These are phyloP conservation scores for Sylvicola fuscatus DNA, from an alignment of 2,888 invertebrate genomes.

Conservation along the genomic window DNA sequence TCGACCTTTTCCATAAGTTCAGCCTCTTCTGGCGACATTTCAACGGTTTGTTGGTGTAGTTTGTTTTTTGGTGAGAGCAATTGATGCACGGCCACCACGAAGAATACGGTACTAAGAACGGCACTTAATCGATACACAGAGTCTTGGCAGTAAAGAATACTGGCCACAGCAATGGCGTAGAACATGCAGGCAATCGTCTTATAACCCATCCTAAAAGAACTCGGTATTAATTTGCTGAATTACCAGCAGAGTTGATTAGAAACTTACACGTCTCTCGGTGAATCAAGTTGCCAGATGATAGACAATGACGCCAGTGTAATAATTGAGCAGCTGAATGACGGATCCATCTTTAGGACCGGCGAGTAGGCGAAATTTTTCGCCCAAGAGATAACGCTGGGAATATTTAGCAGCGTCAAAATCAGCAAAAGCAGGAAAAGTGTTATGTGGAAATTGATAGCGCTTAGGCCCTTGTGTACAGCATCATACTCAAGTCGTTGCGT, in stretches of 20 bases:
- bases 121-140: slow-evolving; percentile 38
- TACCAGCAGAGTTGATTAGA: neutral
- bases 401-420: slow-evolving; percentile 39
- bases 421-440: slow-evolving; percentile 48
- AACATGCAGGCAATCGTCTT: slow-evolving; percentile 18
- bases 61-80: slow-evolving; percentile 16
- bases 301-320: slow-evolving; percentile 36
- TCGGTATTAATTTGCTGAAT: slow-evolving; percentile 2
- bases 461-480: slow-evolving; percentile 16
- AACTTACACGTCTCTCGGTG: slow-evolving; percentile 44
- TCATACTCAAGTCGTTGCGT: slow-evolving; percentile 11
- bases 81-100: slow-evolving; percentile 35
- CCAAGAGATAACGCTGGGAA: slow-evolving; percentile 59
- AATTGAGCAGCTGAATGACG: slow-evolving; percentile 35
- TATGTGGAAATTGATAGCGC: slow-evolving; percentile 48
- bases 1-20: no score
- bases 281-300: slow-evolving; percentile 43
- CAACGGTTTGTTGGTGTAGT: no score
- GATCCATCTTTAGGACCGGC: slow-evolving; percentile 36
- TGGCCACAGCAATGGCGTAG: slow-evolving; percentile 31
- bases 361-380: slow-evolving; percentile 57
- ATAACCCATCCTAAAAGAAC: slow-evolving; percentile 9
- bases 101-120: slow-evolving; percentile 32
- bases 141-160: slow-evolving; percentile 36
- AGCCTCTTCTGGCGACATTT: no score